Base-by-base conservation (phyloP, 2,113 vertebrate genomes). In the Nothobranchius furzeri region DNA sequence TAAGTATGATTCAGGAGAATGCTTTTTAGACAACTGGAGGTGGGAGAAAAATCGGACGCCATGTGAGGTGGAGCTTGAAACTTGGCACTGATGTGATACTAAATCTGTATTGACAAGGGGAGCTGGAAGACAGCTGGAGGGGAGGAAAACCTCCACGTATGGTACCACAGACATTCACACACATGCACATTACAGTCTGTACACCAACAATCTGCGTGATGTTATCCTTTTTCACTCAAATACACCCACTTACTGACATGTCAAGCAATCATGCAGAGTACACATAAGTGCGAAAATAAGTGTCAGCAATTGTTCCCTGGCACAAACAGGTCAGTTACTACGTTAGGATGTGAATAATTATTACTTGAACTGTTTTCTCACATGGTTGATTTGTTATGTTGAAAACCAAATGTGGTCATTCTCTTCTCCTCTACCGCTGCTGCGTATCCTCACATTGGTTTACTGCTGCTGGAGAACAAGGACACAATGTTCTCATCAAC, bases 11-110 rank as follows among this genome's bases (percentile, higher is more conserved):
- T 85, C 72, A 45, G 50, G 74, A 59, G 77, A 83, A 64, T 52
- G 17, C 57, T 84, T 77, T 30, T 77, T 51, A 68, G 85, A 83
- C 68, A 86, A 61, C 74, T 73, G 76, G 65, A 60, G 69, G 78
- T 71, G 59, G 72, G 57, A 78, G 68, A 78, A 35, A 51, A 30
- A 74, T 65, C 57, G 37, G 61, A 75, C 76, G 81, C 56, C 66
- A 67, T 78, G 75, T 84, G 68, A 76, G 70, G 57, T 77, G 73
- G 54, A 75, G 78, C 73, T 70, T 77, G 72, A 74, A 87, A 75
- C 74, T 84, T 86, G 87, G 83, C 85, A 75, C 40, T 0, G 15
- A 30, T 30, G 30, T 30, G 30, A 36, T 53, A 42, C 47, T 48
- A 35, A 47, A 49, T 75, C 45, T 55, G 72, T 68, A 52, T 60